A percentile compares a stretch with the other conserved stretches of the same genome.
Evolutionary conservation across 2,113 vertebrate species (phyloP).

Genomic region (Mungos mungo): DNA sequence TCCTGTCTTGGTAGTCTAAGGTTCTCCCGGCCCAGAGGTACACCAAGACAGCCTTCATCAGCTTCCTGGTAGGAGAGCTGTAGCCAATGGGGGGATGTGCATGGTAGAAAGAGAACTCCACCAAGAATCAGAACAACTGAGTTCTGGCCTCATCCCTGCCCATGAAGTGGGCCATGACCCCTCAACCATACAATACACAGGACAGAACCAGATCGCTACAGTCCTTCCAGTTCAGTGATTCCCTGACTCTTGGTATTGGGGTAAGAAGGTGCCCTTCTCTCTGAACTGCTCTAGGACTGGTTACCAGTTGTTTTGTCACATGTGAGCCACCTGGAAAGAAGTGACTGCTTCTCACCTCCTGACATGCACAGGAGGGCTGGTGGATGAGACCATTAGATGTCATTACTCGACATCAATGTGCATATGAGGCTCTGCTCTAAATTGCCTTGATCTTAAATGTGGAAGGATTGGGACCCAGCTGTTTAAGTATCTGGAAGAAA

Average conservation of each 20-base stretch:
- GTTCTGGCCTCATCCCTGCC: background rate
- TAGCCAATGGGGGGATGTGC: no score
- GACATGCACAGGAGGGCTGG: background rate
- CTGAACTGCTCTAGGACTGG: background rate
- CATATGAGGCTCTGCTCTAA: constrained; percentile 42
- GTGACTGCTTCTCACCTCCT: background rate
- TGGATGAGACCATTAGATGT: background rate
- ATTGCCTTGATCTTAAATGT: constrained; percentile 38
- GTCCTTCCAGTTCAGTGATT: background rate
- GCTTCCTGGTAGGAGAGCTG: background rate
- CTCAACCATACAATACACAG: background rate
- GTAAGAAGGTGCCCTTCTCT: background rate
- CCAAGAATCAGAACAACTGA: background rate
- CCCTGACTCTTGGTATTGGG: background rate
- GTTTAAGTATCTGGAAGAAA: constrained; percentile 68
- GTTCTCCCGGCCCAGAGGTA: background rate
- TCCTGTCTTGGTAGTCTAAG: background rate
- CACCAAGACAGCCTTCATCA: background rate
- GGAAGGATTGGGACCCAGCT: constrained; percentile 66
- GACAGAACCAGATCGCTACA: background rate
- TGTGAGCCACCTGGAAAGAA: constrained; percentile 11
- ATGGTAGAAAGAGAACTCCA: background rate
- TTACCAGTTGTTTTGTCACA: background rate
- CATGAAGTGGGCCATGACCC: background rate
- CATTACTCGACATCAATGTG: background rate